phyloP scores from a whole-genome alignment of 2,888 invertebrate genomes.

The Cosmorhoe ocellata region DNA sequence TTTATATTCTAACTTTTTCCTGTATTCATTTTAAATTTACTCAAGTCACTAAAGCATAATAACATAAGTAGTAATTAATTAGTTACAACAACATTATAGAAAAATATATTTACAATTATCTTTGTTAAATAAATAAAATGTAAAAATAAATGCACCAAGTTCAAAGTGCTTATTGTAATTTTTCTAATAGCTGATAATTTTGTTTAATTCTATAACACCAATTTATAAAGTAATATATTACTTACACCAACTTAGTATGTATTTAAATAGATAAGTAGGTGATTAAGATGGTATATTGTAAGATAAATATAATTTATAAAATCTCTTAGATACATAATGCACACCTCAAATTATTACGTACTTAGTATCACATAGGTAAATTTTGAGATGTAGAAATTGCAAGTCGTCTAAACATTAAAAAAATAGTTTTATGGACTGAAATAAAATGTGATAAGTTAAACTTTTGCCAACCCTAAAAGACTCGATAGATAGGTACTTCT shows the following conservation, averaged over 20 bases:
- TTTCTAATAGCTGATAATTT: conserved; percentile 17
- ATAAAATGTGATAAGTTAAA: too few species aligned
- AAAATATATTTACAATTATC: conserved; percentile 33
- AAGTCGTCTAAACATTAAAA: conserved; percentile 10
- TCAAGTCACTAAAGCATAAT: conserved; percentile 24
- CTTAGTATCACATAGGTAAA: conserved; percentile 34
- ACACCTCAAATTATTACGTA: conserved; percentile 27
- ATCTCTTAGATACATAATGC: conserved; percentile 12
- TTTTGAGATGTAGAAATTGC: conserved; percentile 23
- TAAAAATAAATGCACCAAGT: conserved; percentile 34
- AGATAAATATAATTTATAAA: not conserved
- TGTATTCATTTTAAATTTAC: conserved; percentile 27
- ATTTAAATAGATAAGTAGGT: not conserved
- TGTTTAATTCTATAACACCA: conserved; percentile 15
- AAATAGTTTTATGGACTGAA: not conserved
- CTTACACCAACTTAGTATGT: not conserved
- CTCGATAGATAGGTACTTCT: too few species aligned
- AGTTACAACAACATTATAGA: conserved; percentile 31
- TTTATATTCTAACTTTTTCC: conserved; percentile 15
- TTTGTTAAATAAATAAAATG: conserved; percentile 28
- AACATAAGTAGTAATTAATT: conserved; percentile 27
- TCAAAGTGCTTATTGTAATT: conserved; percentile 18
- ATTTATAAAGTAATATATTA: too few species aligned
- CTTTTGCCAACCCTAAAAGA: too few species aligned
- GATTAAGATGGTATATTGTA: too few species aligned